Evolutionary conservation across 2,113 vertebrate genomes (phyloP).

Genomic region (rabbit (Oryctolagus cuniculus)): DNA sequence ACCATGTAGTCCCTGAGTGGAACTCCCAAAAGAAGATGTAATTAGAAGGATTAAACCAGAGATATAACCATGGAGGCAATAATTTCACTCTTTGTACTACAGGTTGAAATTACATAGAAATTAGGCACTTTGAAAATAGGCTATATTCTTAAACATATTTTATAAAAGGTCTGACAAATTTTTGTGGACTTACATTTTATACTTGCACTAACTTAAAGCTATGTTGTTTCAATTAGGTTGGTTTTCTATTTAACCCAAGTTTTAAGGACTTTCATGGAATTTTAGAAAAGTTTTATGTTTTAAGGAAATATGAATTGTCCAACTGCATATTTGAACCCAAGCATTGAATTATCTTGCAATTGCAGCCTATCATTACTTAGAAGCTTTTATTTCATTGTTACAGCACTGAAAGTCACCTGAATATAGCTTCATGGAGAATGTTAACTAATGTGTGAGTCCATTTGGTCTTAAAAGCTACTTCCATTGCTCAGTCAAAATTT

Average conservation of each 20-base stretch:
- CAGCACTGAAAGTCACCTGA: neutral
- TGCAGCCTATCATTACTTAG: neutral
- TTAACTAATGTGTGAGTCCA: constrained; percentile 17
- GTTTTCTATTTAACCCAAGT: constrained; percentile 3
- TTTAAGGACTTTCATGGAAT: constrained; percentile 33
- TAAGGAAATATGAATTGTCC: neutral
- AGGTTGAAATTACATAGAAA: constrained; percentile 71
- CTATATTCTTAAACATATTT: constrained; percentile 46
- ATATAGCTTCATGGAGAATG: constrained; percentile 28
- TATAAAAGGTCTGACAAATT: constrained; percentile 19
- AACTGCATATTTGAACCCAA: neutral
- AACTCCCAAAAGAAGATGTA: neutral
- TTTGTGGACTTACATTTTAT: neutral
- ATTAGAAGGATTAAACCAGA: constrained; percentile 70
- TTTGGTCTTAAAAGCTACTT: neutral
- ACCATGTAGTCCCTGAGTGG: constrained; percentile 47
- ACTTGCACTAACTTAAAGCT: constrained; percentile 16
- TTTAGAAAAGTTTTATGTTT: neutral
- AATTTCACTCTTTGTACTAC: constrained; percentile 49
- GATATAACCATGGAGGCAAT: accelerated
- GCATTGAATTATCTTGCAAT: constrained; percentile 51
- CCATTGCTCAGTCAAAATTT: constrained; percentile 7
- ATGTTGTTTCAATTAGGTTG: neutral
- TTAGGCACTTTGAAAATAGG: constrained; percentile 73
- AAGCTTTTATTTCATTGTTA: neutral